Conservation (phyloP, 2,113 vertebrate species). For the Erinaceus europaeus region DNA sequence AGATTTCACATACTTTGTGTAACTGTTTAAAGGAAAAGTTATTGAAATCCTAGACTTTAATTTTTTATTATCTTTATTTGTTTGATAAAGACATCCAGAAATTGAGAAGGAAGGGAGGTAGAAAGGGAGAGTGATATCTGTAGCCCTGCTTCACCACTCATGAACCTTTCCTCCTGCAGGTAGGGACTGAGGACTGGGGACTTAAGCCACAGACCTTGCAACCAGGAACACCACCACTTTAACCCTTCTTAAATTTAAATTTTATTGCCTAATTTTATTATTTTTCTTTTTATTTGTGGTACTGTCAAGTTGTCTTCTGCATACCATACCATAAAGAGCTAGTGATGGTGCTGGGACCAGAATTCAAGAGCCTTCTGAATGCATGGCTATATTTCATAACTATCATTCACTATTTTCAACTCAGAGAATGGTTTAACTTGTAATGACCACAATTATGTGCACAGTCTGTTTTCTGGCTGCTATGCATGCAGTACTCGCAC, state of each 20-base stretch:
- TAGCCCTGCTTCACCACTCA: too few species aligned
- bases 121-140: too few species aligned
- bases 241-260: too few species aligned
- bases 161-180: too few species aligned
- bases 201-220: too few species aligned
- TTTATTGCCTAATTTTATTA: neutral
- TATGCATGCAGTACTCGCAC: neutral
- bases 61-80: too few species aligned
- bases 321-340: neutral
- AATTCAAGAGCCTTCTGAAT: neutral
- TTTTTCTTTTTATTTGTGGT: slow-evolving; percentile 4
- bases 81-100: too few species aligned
- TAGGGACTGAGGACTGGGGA: too few species aligned
- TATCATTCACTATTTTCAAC: neutral
- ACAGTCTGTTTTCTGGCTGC: neutral
- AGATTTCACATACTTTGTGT: neutral
- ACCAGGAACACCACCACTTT: too few species aligned
- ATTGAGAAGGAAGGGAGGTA: too few species aligned
- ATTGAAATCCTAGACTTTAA: too few species aligned
- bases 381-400: neutral
- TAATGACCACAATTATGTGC: neutral
- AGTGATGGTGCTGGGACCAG: neutral
- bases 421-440: neutral
- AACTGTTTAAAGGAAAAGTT: neutral
- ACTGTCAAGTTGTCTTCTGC: neutral